These are phyloP conservation scores for Drosophila niveifrons DNA, from an alignment of 2,888 invertebrate genomes.

Conservation along the genomic window DNA sequence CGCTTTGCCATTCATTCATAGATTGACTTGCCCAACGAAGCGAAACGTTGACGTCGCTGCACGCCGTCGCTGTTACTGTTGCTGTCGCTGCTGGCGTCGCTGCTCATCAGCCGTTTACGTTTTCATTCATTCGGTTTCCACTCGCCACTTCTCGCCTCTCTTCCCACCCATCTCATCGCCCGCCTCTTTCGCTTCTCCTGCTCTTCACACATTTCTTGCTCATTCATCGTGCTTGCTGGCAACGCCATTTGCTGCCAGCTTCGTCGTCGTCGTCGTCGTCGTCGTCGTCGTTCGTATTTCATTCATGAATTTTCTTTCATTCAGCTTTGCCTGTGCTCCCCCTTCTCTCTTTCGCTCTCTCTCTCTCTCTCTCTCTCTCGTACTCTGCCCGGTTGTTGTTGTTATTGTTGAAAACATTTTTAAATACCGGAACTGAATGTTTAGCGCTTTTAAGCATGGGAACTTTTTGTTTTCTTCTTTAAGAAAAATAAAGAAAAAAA, in stretches of 20 bases:
- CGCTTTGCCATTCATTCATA: conserved; percentile 76
- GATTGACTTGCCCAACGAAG: conserved; percentile 72
- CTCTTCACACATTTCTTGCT: conserved; percentile 40
- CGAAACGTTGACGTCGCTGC: conserved; percentile 43
- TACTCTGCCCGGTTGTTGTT: conserved; percentile 43
- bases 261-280: conserved; percentile 54
- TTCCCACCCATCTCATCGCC: background rate
- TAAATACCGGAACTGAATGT: conserved; percentile 84
- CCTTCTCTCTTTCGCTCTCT: background rate
- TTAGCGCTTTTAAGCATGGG: conserved; percentile 83
- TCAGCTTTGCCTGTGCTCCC: conserved; percentile 54
- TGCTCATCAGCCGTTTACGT: conserved; percentile 70
- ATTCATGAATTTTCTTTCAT: conserved; percentile 82
- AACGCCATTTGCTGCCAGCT: conserved; percentile 52
- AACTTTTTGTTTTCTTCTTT: conserved; percentile 78
- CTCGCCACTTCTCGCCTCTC: background rate
- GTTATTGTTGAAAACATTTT: conserved; percentile 80
- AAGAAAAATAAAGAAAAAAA: conserved; percentile 36
- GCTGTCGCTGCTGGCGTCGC: conserved; percentile 24
- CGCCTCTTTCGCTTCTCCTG: conserved; percentile 7
- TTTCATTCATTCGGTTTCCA: conserved; percentile 60
- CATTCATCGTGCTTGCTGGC: conserved; percentile 42
- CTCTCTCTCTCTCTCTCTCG: conserved; percentile 8
- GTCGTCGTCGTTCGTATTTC: conserved; percentile 69
- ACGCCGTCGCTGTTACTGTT: conserved; percentile 28